Evolutionary conservation across 2,797 vertebrate genomes (phyloP), one percentile per base, ranked within the genome.

Genomic region (Oryzias dopingdopingensis): DNA sequence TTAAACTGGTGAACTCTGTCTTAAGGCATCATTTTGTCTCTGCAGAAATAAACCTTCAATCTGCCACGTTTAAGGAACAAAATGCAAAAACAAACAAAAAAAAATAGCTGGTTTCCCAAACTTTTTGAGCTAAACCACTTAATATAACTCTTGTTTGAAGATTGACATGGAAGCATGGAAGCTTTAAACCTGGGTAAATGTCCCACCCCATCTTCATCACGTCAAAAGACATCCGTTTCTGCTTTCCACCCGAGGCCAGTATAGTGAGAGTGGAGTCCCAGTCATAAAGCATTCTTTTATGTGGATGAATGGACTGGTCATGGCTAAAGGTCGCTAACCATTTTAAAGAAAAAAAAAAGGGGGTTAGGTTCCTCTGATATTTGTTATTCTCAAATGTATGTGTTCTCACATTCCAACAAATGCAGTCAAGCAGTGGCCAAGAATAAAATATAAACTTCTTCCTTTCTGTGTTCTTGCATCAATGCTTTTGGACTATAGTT

Each of bases 171-270:
- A 46, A 59, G 62, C 70, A 71, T 73, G 60, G 20, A 62, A 62
- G 60, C 57, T 51, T 79, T 84, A 79, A 78, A 79, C 68, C 70
- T 71, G 60, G 70, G 61, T 67, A 70, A 83, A 79, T 76, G 66
- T 77, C 77, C 62, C 52, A 70, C 67, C 71, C 58, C 72, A 58
- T 83, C 71, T 52, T 62, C 58, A 46, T 73, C 60, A 86, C 53
- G 82, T 88, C 84, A 86, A 65, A 87, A 85, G 49, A 71, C 76
- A 83, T 90, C 83, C 80, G 66, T 65, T 47, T 85, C 65, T 44
- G 20, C 56, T 59, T 70, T 75, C 66, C 64, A 86, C 86, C 86
- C 67, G 62, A 79, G 86, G 84, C 84, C n/a, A 78, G 59, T 14
- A 13, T 37, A 43, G 67, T 42, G 18, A 65, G 62, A 70, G 71